Percentiles rank a stretch among this genome's conserved stretches.
These are phyloP conservation scores for Sebastes fasciatus DNA, from an alignment of 2,113 vertebrate species.

Conservation along the genomic window DNA sequence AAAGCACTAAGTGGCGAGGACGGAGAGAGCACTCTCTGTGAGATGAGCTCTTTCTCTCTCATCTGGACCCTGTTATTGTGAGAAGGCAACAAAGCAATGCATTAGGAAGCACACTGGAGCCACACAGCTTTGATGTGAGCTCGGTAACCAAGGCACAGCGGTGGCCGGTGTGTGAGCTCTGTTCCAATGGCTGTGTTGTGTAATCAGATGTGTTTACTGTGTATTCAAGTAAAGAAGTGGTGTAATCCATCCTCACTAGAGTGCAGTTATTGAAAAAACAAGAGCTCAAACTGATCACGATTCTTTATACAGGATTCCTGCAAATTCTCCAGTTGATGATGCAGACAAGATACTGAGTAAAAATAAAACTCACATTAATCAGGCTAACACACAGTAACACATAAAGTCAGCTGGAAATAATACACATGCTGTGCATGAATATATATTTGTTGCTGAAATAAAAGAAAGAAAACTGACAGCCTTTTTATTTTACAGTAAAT, in stretches of 20 bases:
- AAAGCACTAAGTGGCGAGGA: constrained; percentile 82
- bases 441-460: constrained; percentile 15
- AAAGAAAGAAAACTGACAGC: constrained; percentile 18
- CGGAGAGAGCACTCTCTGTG: constrained; percentile 77
- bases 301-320: constrained; percentile 62
- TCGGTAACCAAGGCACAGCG: constrained; percentile 77
- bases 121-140: constrained; percentile 84
- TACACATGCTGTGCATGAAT: constrained; percentile 19
- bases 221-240: constrained; percentile 79
- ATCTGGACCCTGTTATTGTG: constrained; percentile 86
- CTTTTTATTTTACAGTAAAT: constrained; percentile 15
- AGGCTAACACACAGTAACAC: constrained; percentile 5
- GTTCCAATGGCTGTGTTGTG: constrained; percentile 80
- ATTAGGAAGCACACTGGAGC: constrained; percentile 81
- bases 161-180: constrained; percentile 78
- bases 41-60: constrained; percentile 81
- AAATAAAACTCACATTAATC: constrained; percentile 44
- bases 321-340: constrained; percentile 55
- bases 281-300: constrained; percentile 56
- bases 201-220: constrained; percentile 83
- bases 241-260: constrained; percentile 74
- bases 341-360: constrained; percentile 1
- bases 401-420: constrained; percentile 13
- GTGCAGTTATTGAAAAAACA: constrained; percentile 58
- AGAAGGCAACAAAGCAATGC: constrained; percentile 84